Percentiles rank a stretch among this genome's conserved stretches.
Evolutionary conservation across 2,113 vertebrate genomes (phyloP).

Genomic region (Actinemys pallida): DNA sequence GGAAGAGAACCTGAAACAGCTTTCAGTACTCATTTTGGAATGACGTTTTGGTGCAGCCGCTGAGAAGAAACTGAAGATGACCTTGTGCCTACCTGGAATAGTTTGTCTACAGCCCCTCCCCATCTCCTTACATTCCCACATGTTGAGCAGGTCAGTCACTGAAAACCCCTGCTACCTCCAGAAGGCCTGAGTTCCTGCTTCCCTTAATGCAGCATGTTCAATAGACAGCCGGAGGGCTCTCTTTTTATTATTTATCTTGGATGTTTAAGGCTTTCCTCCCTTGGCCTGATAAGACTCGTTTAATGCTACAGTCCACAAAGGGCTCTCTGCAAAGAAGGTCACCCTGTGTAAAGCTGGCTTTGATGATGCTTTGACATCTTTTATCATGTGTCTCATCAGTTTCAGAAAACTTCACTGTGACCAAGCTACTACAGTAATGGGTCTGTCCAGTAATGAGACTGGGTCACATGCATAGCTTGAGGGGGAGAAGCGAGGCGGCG

Average conservation of each 20-base stretch:
- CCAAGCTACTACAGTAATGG: slow-evolving; percentile 38
- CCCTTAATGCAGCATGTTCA: rapidly evolving
- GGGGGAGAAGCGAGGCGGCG: background rate
- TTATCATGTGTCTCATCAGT: slow-evolving; percentile 24
- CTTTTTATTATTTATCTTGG: background rate
- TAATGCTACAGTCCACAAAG: slow-evolving; percentile 11
- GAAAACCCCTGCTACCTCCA: background rate
- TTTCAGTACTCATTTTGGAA: background rate
- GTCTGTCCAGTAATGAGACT: background rate
- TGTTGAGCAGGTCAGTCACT: rapidly evolving
- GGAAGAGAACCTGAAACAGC: background rate
- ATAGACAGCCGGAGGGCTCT: background rate
- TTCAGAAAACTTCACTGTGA: slow-evolving; percentile 27
- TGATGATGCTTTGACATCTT: slow-evolving; percentile 49
- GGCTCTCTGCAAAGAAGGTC: background rate
- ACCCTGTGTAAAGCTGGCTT: slow-evolving; percentile 41
- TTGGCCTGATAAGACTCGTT: background rate
- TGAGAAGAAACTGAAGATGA: background rate
- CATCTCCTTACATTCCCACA: background rate
- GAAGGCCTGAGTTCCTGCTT: background rate
- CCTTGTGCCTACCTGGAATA: background rate
- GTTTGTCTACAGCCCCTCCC: background rate
- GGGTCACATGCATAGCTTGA: slow-evolving; percentile 56
- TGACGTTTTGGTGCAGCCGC: rapidly evolving
- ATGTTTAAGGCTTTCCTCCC: background rate